Conservation (phyloP, 2,113 vertebrate genomes). For the Mastomys coucha region DNA sequence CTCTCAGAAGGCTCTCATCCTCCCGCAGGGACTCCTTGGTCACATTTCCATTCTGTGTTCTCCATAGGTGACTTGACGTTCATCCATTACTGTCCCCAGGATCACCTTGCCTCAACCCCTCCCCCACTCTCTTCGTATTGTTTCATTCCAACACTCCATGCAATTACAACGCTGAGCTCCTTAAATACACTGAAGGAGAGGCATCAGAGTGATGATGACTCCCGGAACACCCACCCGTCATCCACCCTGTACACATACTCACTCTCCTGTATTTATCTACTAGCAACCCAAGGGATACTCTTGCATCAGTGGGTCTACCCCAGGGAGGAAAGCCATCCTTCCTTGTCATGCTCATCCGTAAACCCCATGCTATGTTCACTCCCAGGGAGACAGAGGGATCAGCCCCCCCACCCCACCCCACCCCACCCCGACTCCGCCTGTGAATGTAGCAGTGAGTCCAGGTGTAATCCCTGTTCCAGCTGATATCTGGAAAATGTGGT, state of each 20-base stretch:
- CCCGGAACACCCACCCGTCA: neutral
- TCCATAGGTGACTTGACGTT: neutral
- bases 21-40: neutral
- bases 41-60: neutral
- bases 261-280: neutral
- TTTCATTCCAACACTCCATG: neutral
- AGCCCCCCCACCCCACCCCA: too few relatives aligned
- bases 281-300: neutral
- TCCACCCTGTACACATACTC: neutral
- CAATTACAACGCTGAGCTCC: neutral
- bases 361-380: neutral
- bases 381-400: neutral
- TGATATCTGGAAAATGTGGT: neutral
- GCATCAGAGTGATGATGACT: neutral
- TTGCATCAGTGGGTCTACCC: neutral
- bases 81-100: neutral
- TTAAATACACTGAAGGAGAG: constrained; percentile 24
- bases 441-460: neutral
- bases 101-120: neutral
- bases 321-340: neutral
- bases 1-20: neutral
- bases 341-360: rapidly evolving
- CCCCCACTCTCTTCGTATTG: neutral
- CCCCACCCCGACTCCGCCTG: neutral
- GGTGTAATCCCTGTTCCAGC: neutral